Base-by-base conservation (phyloP, 2,797 vertebrate species). In the Toxotes lorentzi region DNA sequence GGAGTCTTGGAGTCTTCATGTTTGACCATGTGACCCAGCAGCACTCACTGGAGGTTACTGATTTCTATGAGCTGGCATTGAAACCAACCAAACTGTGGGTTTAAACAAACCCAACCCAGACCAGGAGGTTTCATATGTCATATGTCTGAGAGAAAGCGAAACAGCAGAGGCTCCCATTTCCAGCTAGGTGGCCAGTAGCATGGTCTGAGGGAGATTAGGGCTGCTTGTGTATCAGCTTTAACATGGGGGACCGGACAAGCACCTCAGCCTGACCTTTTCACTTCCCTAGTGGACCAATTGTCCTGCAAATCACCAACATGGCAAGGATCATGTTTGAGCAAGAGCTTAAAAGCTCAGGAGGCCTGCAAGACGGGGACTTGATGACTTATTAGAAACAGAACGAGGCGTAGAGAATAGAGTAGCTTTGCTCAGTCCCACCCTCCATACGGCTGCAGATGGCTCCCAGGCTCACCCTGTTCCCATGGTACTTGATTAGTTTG, bases 301-400 rank as follows among this genome's bases (percentile, higher is more conserved):
- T 97, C 95, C 95, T 96, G 93, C 94, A 96, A 96, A 97, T 96
- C 94, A 95, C 93, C 38, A 91, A 93, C 91, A 95, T 88, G 91
- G 94, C 94, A 91, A 88, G 89, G 90, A 95, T 95, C 94, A 93
- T 94, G 95, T 96, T 93, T 96, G 94, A 92, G 87, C 86, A 93
- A 91, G 81, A 89, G 93, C 92, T 95, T 93, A 93, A 47, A 23
- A 85, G 90, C 90, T 96, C 91, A 95, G 90, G 88, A 85, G 91
- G 89, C 91, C 92, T 79, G 68, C 88, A 85, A 85, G 85, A 86
- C 17, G 77, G 78, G 78, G 75, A 88, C 91, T 92, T 88, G 81
- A 94, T 86, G 87, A 92, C 85, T 93, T 94, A 93, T 94, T 93
- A 94, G 90, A 87, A 88, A 73, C 79, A 81, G 82, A 88, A 92